Evolutionary conservation across 1,140 invertebrate genomes (phyloP), one percentile per base, ranked within the genome.

Genomic region (Sitodiplosis mosellana): DNA sequence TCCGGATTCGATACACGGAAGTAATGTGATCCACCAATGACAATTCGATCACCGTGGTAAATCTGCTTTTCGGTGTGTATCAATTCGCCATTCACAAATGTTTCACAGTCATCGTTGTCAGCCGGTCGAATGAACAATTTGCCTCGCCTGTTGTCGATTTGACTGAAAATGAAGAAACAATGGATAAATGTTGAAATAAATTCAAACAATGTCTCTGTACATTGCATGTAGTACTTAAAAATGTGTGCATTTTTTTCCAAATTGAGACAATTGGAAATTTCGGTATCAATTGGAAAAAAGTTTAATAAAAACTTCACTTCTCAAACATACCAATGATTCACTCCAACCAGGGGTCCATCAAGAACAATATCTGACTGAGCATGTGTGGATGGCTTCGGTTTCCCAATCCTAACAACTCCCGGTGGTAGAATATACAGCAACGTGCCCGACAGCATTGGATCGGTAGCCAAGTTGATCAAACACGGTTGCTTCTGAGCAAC

Each of bases 401-500:
- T 64, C 14, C 73, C 71, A 14, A 75, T 64, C 15, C 60, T 63
- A 2, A 72, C 66, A 12, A 52, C 52, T 34, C 72, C 72, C 18
- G 59, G 56, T 20, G 71, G 72, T 41, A 83, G 57, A 0, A 78
- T 58, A 57, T 82, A 83, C 49, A 78, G 67, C 47, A 83, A 63
- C 5, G 74, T 77, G 54, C 79, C 78, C 2, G 76, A 77, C n/a
- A 81, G 58, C 57, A 78, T 76, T 6, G 79, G 78, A 64, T 82
- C 80, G 37, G 78, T 75, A 40, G 76, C 70, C 17, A 82, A 67
- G 65, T 81, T 81, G 12, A 83, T 69, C 10, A 82, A 59, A 56
- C 72, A 73, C 3, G 71, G 68, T 44, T 72, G 65, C 19, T 58
- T 61, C 36, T 64, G 58, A 49, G 66, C 48, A 59, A 59, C 47